phyloP scores from a whole-genome alignment of 53 echinoderm and acorn worm species.

The Echinometra lucunter region DNA sequence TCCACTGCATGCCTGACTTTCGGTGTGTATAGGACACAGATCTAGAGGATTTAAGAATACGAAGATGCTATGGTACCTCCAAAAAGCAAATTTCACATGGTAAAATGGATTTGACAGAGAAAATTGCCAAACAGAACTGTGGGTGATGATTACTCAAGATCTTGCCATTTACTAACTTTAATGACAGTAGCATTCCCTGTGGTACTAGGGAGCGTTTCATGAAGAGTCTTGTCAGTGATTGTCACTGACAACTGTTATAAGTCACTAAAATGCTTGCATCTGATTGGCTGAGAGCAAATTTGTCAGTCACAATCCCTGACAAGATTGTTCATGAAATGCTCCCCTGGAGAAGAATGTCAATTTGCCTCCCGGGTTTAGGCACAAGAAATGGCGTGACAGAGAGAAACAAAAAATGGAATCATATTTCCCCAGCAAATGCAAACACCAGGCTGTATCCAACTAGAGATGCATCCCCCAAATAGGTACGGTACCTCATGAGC shows the following conservation, averaged over 20 bases:
- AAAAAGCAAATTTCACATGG: not conserved
- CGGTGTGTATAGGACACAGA: not conserved
- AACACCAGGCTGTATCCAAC: conserved; percentile 9
- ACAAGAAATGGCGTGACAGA: not conserved
- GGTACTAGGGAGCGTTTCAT: too few relatives aligned
- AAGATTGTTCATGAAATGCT: too few relatives aligned
- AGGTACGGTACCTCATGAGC: not conserved
- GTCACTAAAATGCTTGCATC: too few relatives aligned
- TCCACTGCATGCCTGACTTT: not conserved
- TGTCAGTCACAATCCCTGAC: too few relatives aligned
- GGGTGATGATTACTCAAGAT: not conserved
- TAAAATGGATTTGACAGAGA: not conserved
- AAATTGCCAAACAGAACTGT: conserved; percentile 18
- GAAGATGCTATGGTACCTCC: not conserved
- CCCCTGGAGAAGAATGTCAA: conserved; percentile 16
- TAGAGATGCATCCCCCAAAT: not conserved
- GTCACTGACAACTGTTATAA: too few relatives aligned
- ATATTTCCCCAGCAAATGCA: conserved; percentile 23
- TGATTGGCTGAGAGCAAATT: too few relatives aligned
- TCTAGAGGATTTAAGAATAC: not conserved
- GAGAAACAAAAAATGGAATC: conserved; percentile 12
- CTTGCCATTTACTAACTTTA: not conserved
- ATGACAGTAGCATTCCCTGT: not conserved
- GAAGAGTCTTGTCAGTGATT: too few relatives aligned
- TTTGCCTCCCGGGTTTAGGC: not conserved